Evolutionary conservation across 2,888 invertebrate genomes (phyloP), one percentile per base, ranked within the genome.

Genomic region (Adelognathus sp.): DNA sequence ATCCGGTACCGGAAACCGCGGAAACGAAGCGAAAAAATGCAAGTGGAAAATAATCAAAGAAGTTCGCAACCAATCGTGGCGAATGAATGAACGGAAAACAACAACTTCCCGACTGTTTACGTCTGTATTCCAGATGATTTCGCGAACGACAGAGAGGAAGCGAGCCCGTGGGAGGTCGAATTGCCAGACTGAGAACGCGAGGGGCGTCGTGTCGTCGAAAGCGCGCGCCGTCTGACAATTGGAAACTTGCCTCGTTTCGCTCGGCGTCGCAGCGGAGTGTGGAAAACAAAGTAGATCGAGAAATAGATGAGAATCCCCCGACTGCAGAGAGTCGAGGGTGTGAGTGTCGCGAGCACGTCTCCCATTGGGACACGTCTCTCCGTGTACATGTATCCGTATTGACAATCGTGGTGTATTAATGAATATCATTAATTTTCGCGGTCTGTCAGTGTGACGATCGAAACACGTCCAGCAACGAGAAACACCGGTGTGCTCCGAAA

Each of bases 61-160:
- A n/a, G n/a, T n/a, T n/a, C n/a, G n/a, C n/a, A n/a, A n/a, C 44
- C 54, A 52, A 52, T 56, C 14, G 31, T 21, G 31, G 36, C 56
- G 39, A 58, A 56, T 33, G 64, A 44, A 72, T 54, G 63, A 18
- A 31, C 5, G 21, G 24, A 24, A 50, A 56, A 67, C 36, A 73
- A 69, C 66, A 46, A 52, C 54, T 60, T n/a, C n/a, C n/a, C n/a
- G 69, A 61, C 39, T 63, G 52, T 66, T 74, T 67, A 44, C 60
- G 46, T 77, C 74, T 67, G 52, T 61, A 36, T n/a, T 52, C 73
- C 27, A 50, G 76, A 71, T 71, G 70, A 58, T 71, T 76, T 41
- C 24, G 33, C 54, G 39, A 46, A 64, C 58, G 41, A 36, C 16
- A 60, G 33, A 63, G 54, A 63, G 50, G 39, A n/a, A n/a, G n/a